Percentiles rank a stretch among this genome's conserved stretches.
These are phyloP conservation scores for Loxodonta africana DNA, from an alignment of 2,113 vertebrate genomes.

Conservation along the genomic window DNA sequence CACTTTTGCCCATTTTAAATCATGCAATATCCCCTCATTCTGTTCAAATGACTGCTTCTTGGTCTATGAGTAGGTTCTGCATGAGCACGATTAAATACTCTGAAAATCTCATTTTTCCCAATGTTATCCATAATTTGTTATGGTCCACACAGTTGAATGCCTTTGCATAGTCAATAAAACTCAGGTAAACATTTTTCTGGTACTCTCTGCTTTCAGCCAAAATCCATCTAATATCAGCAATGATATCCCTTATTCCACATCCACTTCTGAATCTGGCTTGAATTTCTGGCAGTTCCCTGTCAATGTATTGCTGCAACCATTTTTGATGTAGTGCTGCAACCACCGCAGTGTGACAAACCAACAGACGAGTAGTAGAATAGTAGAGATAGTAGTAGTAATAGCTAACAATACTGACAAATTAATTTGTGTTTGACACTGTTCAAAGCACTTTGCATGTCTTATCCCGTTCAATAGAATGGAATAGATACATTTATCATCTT, in stretches of 20 bases:
- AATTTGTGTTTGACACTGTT: not conserved
- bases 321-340: not conserved
- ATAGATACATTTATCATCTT: not conserved
- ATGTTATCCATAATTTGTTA: not conserved
- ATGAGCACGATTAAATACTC: not conserved
- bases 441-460: no score
- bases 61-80: not conserved
- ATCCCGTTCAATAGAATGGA: not conserved
- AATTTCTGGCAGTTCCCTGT: not conserved
- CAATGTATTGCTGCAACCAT: not conserved
- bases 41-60: not conserved
- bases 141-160: not conserved
- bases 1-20: not conserved
- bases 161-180: not conserved
- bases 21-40: not conserved
- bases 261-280: not conserved
- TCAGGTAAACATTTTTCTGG: not conserved
- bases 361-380: no score
- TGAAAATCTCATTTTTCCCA: not conserved
- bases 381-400: not conserved
- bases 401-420: not conserved
- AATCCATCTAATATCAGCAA: not conserved
- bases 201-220: not conserved
- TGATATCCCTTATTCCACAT: not conserved
- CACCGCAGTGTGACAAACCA: no score